Base-by-base conservation (phyloP, 2,888 invertebrate species). In the Argyresthia goedartella region DNA sequence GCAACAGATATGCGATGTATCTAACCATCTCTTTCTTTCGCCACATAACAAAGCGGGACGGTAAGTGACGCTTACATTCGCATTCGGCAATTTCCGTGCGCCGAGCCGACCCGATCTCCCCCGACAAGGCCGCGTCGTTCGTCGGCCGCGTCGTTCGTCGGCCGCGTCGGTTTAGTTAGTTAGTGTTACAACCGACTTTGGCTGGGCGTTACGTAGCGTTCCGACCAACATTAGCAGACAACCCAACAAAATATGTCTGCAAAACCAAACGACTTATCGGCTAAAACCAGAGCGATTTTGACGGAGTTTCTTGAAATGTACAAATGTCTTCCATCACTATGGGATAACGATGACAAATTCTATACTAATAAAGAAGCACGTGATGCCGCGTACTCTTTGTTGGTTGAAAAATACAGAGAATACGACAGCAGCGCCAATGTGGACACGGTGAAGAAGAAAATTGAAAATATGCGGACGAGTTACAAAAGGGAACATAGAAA, bases 401-500 rank as follows among this genome's bases (percentile, higher is more conserved):
- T 65, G n/a, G 48, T 62, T n/a, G 54, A 59, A 8, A 62, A 59
- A 54, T 61, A 57, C 44, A 57, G 57, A 50, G 33, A 46, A 10
- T 34, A 59, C 1, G 42, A 59, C 0, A 51, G 50, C 9, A 55
- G 58, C 8, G 60, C 59, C 8, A 57, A 52, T 4, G 15, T 56
- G 8, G 43, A 49, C 11, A 55, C 50, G 8, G 45, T 66, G 6
- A 64, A 59, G 55, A 65, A 57, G 54, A 66, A 59, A 56, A 52
- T 68, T 47, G 64, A 65, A 44, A 55, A 65, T 41, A 59, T 67
- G 62, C 58, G 66, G 11, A 54, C 58, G 15, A 52, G 58, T 13
- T 67, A 63, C 50, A 63, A 53, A 49, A 56, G 66, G 6, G 65
- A 66, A 52, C 57, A 54, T 33, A 58, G 49, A 49, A 66, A 62